Evolutionary conservation across 1,140 invertebrate species (phyloP).

Genomic region (Brachionus calyciflorus): DNA sequence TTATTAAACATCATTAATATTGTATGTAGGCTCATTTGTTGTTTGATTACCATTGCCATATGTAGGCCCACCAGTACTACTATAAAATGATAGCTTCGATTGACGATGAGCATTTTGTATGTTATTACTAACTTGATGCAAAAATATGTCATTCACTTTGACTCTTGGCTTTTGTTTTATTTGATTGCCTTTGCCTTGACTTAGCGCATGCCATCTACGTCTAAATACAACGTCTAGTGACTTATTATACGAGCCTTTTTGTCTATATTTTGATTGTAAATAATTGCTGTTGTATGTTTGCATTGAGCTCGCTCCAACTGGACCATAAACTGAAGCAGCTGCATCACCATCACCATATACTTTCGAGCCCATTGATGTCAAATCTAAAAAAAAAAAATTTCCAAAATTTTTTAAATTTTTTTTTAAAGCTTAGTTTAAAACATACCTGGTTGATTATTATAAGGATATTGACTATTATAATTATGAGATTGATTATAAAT

Average conservation of each 20-base stretch:
- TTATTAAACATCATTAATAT: conserved; percentile 41
- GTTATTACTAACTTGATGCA: conserved; percentile 45
- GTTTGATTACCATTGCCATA: background rate
- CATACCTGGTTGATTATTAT: conserved; percentile 32
- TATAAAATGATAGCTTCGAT: conserved; percentile 40
- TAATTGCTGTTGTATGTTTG: conserved; percentile 47
- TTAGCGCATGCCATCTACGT: conserved; percentile 40
- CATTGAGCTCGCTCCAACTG: conserved; percentile 34
- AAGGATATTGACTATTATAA: conserved; percentile 39
- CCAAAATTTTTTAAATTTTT: background rate
- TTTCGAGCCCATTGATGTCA: conserved; percentile 44
- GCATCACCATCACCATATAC: conserved; percentile 38
- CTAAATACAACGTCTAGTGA: conserved; percentile 45
- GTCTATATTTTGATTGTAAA: conserved; percentile 28
- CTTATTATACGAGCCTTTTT: conserved; percentile 45
- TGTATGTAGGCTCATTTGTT: conserved; percentile 27
- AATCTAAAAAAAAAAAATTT: conserved; percentile 28
- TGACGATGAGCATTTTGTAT: conserved; percentile 45
- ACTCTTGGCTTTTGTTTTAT: conserved; percentile 46
- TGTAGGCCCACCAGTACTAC: background rate
- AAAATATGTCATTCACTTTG: conserved; percentile 45
- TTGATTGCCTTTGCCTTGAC: conserved; percentile 46
- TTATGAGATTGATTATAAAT: conserved; percentile 34
- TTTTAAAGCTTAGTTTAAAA: background rate
- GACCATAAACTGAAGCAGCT: conserved; percentile 20